Percentiles rank a stretch among this genome's conserved stretches.
Conservation (phyloP, 2,797 vertebrate genomes). For the Gymnothorax javanicus region DNA sequence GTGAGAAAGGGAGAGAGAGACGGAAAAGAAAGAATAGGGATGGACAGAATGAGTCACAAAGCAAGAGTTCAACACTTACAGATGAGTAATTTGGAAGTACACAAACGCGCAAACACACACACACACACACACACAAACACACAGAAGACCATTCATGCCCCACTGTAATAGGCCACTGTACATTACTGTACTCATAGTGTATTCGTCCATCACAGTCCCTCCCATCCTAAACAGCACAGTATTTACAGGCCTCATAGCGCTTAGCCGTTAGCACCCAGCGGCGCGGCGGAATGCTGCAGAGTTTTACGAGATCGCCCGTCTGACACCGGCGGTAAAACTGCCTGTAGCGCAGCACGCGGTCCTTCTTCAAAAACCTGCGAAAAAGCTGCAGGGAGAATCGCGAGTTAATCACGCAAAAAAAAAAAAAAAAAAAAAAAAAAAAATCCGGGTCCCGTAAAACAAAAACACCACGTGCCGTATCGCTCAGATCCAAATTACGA, state of each 20-base stretch:
- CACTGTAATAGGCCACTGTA: too few relatives aligned
- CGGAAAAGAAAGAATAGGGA: background rate
- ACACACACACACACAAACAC: background rate
- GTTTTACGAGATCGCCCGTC: constrained; percentile 47
- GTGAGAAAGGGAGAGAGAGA: background rate
- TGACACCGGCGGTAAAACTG: constrained; percentile 47
- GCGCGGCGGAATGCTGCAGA: constrained; percentile 32
- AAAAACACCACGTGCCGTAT: background rate
- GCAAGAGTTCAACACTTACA: background rate
- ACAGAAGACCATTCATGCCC: background rate
- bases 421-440: too few relatives aligned
- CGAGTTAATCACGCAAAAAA: constrained; percentile 5
- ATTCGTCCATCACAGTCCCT: constrained; percentile 44
- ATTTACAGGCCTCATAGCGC: constrained; percentile 16
- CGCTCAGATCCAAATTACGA: background rate
- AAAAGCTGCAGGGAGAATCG: background rate
- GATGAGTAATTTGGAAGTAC: constrained; percentile 36
- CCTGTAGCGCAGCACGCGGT: background rate
- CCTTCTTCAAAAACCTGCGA: background rate
- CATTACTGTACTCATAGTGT: constrained; percentile 15
- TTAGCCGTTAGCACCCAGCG: constrained; percentile 9
- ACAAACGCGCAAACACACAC: too few relatives aligned
- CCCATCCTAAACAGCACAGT: constrained; percentile 36
- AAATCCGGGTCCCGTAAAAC: background rate
- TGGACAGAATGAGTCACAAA: background rate